Conservation (phyloP, 2,888 invertebrate genomes). For the Cactoblastis cactorum region DNA sequence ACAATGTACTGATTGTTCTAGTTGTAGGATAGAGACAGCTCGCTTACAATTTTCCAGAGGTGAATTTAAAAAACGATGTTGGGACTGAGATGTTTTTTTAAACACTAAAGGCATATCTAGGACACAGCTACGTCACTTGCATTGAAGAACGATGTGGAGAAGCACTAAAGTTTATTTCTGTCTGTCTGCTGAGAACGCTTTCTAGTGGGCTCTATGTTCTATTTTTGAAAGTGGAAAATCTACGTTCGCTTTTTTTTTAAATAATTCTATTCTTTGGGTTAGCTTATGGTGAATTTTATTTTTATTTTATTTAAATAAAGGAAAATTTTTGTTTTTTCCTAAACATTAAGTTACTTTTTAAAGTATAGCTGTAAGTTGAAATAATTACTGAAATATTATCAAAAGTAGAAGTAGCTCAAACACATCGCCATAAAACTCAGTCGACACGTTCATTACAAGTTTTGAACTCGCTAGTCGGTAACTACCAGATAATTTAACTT, state of each 20-base stretch:
- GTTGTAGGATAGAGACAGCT: no score
- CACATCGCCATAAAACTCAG: neutral
- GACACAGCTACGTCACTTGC: slow-evolving; percentile 35
- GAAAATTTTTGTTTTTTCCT: no score
- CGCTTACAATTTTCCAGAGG: slow-evolving; percentile 46
- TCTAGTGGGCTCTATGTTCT: slow-evolving; percentile 18
- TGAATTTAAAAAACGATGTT: slow-evolving; percentile 40
- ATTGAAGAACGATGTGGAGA: slow-evolving; percentile 47
- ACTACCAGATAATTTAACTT: slow-evolving; percentile 11
- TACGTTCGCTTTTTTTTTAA: neutral
- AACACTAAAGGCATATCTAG: slow-evolving; percentile 34
- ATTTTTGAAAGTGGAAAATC: slow-evolving; percentile 24
- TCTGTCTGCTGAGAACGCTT: slow-evolving; percentile 26
- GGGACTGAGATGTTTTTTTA: slow-evolving; percentile 29
- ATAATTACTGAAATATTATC: neutral
- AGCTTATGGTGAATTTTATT: neutral
- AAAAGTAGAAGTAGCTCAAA: neutral
- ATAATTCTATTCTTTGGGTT: neutral
- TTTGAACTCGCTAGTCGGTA: slow-evolving; percentile 4
- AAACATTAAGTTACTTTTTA: no score
- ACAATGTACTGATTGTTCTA: no score
- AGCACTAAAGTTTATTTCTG: slow-evolving; percentile 29
- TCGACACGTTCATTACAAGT: slow-evolving; percentile 8
- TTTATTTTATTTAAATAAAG: neutral
- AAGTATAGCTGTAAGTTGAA: neutral